phyloP scores from a whole-genome alignment of 2,797 vertebrate species.

The Emys orbicularis region DNA sequence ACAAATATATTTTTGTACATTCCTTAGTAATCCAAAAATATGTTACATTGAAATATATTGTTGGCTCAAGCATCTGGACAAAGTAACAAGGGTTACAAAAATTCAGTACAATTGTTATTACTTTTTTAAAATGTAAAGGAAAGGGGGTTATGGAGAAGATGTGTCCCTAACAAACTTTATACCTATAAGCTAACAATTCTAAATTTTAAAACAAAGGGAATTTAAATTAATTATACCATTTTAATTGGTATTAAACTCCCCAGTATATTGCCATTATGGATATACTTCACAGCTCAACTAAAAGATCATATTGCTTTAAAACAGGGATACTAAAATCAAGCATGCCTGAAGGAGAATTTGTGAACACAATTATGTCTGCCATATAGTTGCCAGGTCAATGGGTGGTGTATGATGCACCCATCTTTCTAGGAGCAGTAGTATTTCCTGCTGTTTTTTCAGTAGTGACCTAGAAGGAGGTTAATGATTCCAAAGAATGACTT shows the following conservation, averaged over 20 bases:
- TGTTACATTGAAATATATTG: not conserved
- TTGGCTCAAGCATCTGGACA: not conserved
- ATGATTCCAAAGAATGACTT: slow-evolving; percentile 84
- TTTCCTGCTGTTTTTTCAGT: slow-evolving; percentile 83
- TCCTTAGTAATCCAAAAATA: not conserved
- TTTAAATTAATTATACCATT: slow-evolving; percentile 21
- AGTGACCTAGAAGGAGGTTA: slow-evolving; percentile 85
- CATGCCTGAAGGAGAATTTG: slow-evolving; percentile 70
- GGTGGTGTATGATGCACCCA: slow-evolving; percentile 77
- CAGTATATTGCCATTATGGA: slow-evolving; percentile 54
- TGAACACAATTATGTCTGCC: slow-evolving; percentile 65
- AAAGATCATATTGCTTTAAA: slow-evolving; percentile 77
- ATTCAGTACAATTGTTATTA: not conserved
- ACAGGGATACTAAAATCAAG: slow-evolving; percentile 71
- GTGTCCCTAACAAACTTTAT: not conserved
- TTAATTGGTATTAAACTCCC: not conserved
- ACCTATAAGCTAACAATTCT: not conserved
- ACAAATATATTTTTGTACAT: not conserved
- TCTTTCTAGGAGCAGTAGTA: slow-evolving; percentile 74
- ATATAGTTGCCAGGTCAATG: slow-evolving; percentile 72
- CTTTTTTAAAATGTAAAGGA: slow-evolving; percentile 24
- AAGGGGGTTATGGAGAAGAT: slow-evolving; percentile 8
- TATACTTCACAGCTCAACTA: slow-evolving; percentile 62
- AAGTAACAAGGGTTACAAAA: not conserved
- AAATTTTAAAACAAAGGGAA: not conserved